Evolutionary conservation across 2,888 invertebrate genomes (phyloP), one percentile per base, ranked within the genome.

Genomic region (Luffia ferchaultella): DNA sequence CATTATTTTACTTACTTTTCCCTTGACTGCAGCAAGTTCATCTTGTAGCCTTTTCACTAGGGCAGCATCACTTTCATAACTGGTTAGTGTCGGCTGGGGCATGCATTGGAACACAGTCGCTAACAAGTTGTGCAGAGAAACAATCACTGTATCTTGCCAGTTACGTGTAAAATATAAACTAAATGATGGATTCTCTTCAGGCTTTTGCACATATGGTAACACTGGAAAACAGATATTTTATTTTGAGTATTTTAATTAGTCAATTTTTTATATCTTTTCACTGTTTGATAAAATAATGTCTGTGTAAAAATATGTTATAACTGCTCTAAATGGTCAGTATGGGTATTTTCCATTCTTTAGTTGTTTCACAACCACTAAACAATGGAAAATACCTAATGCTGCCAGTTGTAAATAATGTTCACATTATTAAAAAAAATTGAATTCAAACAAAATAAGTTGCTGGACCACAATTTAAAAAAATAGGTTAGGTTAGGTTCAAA

Each of bases 91-190:
- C 2, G 97, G 96, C 60, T 91, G 91, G 2, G 95, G 94, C 89
- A 95, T 90, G 63, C 93, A 93, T 86, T 95, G 86, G 59, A 86
- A 95, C 54, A 97, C 91, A 0, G 96, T 93, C 15, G 96, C 93
- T 42, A 98, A 82, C 65, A 98, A 93, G 76, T 98, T 98, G 70
- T 97, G 95, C 41, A 98, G 80, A 0, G 97, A 97, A 1, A 88
- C 90, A 50, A 96, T 79, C 61, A 96, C 89, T 20, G 95, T 96
- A 68, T 98, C 98, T 70, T 97, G 96, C 98, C 98, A 98, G 52
- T 93, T 93, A 56, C 93, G 90, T 7, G 93, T 93, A 74, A 96
- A 98, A 75, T 95, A 95, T 50, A 95, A 86, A 16, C 93, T 89
- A 75, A 96, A 98, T 41, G 88, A 86, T 15, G 93, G 90, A 66